Conservation (phyloP, 1,140 invertebrate genomes). For the Heliconius eleuchia region DNA sequence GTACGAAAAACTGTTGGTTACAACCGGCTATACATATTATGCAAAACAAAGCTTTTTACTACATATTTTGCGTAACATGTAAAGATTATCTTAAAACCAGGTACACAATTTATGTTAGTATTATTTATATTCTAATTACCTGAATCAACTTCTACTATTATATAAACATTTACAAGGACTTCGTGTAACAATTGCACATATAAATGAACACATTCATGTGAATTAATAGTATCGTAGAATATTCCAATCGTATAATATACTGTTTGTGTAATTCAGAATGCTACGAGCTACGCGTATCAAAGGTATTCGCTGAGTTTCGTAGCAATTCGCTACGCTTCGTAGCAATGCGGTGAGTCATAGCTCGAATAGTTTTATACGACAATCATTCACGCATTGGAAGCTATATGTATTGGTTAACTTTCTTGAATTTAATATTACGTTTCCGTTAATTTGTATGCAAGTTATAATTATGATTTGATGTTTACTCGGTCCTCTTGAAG, state of each 20-base stretch:
- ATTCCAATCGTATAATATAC: constrained; percentile 10
- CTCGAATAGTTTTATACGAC: constrained; percentile 23
- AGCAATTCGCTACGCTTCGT: constrained; percentile 39
- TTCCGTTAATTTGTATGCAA: neutral
- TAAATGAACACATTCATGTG: neutral
- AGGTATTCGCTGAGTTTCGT: constrained; percentile 27
- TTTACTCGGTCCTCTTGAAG: too few species aligned
- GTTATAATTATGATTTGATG: too few species aligned
- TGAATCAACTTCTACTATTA: too few species aligned
- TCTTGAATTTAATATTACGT: neutral
- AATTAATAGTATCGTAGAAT: neutral
- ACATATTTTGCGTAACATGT: too few species aligned
- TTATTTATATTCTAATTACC: too few species aligned
- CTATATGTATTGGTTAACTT: neutral
- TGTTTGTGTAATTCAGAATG: constrained; percentile 22
- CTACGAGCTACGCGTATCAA: constrained; percentile 23
- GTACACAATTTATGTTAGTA: too few species aligned
- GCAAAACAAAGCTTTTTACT: too few species aligned
- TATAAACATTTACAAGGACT: neutral
- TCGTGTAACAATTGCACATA: neutral
- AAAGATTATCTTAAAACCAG: too few species aligned
- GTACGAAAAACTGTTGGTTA: too few species aligned
- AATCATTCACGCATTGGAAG: neutral
- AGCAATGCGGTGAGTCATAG: constrained; percentile 35
- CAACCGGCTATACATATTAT: too few species aligned